Evolutionary conservation across 1,140 invertebrate species (phyloP).

Genomic region (Periplaneta americana): DNA sequence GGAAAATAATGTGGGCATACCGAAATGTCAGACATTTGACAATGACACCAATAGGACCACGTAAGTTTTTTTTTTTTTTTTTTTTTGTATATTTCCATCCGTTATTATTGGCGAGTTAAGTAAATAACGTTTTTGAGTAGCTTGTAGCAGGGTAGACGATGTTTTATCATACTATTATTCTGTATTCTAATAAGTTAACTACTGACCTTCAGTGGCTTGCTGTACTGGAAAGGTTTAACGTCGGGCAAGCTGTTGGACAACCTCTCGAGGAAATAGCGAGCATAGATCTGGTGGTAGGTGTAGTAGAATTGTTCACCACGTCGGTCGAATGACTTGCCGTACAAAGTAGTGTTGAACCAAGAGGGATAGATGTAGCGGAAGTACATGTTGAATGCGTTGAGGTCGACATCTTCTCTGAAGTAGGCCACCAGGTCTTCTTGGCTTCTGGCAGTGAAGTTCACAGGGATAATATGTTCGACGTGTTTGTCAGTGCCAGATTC

Average conservation of each 20-base stretch:
- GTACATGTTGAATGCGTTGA: slow-evolving; percentile 65
- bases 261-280: slow-evolving; percentile 62
- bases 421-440: slow-evolving; percentile 58
- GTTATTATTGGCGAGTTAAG: too few relatives aligned
- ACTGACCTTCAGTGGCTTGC: neutral
- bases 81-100: too few relatives aligned
- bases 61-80: too few relatives aligned
- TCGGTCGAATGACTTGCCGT: slow-evolving; percentile 41
- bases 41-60: too few relatives aligned
- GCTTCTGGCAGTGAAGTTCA: slow-evolving; percentile 46
- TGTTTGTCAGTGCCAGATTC: neutral
- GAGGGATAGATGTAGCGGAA: slow-evolving; percentile 54
- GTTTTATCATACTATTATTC: too few relatives aligned
- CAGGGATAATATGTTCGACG: slow-evolving; percentile 33
- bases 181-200: too few relatives aligned
- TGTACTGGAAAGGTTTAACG: slow-evolving; percentile 39
- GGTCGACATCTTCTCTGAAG: slow-evolving; percentile 65
- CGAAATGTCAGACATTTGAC: too few relatives aligned
- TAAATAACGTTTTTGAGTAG: too few relatives aligned
- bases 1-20: too few relatives aligned
- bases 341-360: slow-evolving; percentile 50
- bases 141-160: too few relatives aligned
- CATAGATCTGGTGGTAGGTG: slow-evolving; percentile 52
- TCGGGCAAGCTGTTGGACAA: slow-evolving; percentile 43
- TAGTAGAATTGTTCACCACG: slow-evolving; percentile 58